Conservation (phyloP, 2,888 invertebrate genomes). For the Pomacea canaliculata region DNA sequence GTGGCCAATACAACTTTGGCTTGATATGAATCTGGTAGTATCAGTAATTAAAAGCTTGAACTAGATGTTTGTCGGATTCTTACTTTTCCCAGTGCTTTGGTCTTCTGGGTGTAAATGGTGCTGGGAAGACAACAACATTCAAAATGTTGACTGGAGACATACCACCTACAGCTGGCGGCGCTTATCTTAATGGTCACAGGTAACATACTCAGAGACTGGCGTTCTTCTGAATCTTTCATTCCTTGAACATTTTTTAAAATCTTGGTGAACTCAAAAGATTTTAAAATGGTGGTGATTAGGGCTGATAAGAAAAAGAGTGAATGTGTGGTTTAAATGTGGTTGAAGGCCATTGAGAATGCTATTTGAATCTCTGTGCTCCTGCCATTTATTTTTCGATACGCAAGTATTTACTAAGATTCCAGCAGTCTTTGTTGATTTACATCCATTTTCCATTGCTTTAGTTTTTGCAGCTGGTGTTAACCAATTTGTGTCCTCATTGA, state of each 20-base stretch:
- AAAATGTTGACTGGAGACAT: slow-evolving; percentile 76
- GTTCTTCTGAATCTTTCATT: too few relatives aligned
- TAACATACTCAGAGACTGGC: slow-evolving; percentile 30
- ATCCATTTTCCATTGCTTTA: background rate
- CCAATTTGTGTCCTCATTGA: too few relatives aligned
- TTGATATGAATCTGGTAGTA: too few relatives aligned
- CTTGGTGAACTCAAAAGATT: too few relatives aligned
- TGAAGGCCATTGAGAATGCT: background rate
- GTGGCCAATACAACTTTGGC: too few relatives aligned
- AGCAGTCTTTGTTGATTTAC: background rate
- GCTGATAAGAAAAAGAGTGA: background rate
- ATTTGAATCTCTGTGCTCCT: background rate
- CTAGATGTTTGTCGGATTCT: background rate
- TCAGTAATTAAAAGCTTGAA: background rate
- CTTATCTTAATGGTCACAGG: slow-evolving; percentile 71
- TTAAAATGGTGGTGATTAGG: background rate
- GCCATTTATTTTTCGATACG: too few relatives aligned
- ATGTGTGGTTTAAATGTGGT: background rate
- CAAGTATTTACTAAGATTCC: too few relatives aligned
- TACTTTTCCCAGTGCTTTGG: slow-evolving; percentile 80
- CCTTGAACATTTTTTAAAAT: too few relatives aligned
- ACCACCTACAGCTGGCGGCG: slow-evolving; percentile 72
- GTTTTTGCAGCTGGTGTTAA: too few relatives aligned
- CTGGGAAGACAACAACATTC: slow-evolving; percentile 81
- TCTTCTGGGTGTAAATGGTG: slow-evolving; percentile 78